Evolutionary conservation across 2,113 vertebrate genomes (phyloP), one percentile per base, ranked within the genome.

Genomic region (Nesogale talazaci): DNA sequence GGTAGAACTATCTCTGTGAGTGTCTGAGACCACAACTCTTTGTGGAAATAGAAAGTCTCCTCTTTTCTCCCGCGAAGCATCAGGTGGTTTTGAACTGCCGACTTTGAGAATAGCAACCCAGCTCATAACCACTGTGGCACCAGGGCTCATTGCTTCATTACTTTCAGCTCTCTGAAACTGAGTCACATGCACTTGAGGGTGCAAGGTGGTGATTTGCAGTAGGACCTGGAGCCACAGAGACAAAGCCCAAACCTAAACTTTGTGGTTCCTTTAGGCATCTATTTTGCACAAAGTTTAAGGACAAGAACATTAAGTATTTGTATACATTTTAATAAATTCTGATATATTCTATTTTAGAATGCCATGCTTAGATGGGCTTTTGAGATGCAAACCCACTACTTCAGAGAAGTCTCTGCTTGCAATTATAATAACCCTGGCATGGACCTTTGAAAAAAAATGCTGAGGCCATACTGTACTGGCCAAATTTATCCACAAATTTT

Each of bases 241-340:
- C 59, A 61, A 52, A 52, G 42, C 42, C 42, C 61, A 59, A 22
- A 27, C 63, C 23, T 25, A 74, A n/a, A 88, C 52, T 29, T 70
- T 89, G n/a, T 93, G 46, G 89, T 91, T 91, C 88, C 82, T 89
- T 65, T 23, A 84, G 72, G 74, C 29, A 82, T 63, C 31, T 89
- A 7, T 87, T 91, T 85, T 79, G 70, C 19, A 85, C 40, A 93
- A 46, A 83, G 36, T n/a, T 93, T 95, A 46, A 85, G 11, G 56
- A 85, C 7, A n/a, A 84, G 75, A 89, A 67, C 29, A 12, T 52
- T 52, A 52, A 52, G 46, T 11, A 52, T 52, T 52, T 52, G 46
- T 52, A 52, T 52, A 52, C 46, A 52, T 52, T 52, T 52, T 12
- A 52, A 52, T 52, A 52, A 52, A 52, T 52, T 5, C 46, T 52